phyloP scores from a whole-genome alignment of 2,113 vertebrate species.

The Syngnathus floridae region DNA sequence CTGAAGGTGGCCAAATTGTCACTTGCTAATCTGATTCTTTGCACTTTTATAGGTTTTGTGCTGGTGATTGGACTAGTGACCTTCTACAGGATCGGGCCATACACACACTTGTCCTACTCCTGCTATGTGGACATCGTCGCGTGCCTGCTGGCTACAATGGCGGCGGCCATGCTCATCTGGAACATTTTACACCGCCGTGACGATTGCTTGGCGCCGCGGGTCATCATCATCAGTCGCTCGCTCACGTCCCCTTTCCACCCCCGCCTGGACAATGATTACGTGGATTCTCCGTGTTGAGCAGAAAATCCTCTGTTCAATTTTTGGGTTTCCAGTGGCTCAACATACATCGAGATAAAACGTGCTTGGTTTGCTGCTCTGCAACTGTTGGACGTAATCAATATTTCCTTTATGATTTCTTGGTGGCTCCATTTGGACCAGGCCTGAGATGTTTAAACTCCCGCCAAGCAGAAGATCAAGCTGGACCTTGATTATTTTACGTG shows the following conservation, averaged over 20 bases:
- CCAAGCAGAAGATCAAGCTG: constrained; percentile 69
- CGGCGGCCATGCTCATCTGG: constrained; percentile 96
- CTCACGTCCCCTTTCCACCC: constrained; percentile 79
- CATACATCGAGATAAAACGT: constrained; percentile 6
- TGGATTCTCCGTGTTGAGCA: constrained; percentile 91
- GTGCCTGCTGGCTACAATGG: constrained; percentile 86
- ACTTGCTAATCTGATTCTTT: constrained; percentile 8
- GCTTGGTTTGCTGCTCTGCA: constrained; percentile 18
- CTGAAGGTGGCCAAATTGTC: not conserved
- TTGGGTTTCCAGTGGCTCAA: constrained; percentile 14
- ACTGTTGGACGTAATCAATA: constrained; percentile 12
- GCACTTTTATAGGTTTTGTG: constrained; percentile 79
- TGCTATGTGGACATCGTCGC: constrained; percentile 93
- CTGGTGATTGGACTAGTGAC: constrained; percentile 95
- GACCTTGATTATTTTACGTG: constrained; percentile 61
- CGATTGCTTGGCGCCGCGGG: constrained; percentile 83
- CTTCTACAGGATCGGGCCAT: constrained; percentile 90
- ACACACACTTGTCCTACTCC: constrained; percentile 92
- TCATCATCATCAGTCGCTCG: constrained; percentile 90
- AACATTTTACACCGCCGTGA: constrained; percentile 94
- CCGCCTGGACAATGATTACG: constrained; percentile 88
- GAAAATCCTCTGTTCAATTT: not conserved
- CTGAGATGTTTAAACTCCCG: constrained; percentile 13
- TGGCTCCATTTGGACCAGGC: constrained; percentile 12
- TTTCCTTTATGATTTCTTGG: not conserved